These are phyloP conservation scores for Pollachius pollachius DNA, from an alignment of 2,113 vertebrate species.

Conservation along the genomic window DNA sequence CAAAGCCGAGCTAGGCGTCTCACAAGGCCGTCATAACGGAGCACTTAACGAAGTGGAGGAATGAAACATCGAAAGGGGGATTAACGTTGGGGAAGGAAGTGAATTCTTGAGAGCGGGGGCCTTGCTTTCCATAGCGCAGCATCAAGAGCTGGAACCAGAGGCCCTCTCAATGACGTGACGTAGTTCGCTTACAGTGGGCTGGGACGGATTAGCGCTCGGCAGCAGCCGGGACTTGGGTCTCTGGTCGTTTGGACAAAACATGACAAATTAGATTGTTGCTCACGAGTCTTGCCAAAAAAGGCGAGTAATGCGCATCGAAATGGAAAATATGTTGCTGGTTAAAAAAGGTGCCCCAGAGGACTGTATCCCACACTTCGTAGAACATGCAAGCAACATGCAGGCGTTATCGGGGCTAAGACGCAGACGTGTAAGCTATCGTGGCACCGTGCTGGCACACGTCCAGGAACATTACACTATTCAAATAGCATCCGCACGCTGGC, in stretches of 20 bases:
- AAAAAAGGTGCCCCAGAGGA: conserved; percentile 34
- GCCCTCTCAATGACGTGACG: conserved; percentile 43
- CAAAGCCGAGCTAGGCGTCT: conserved; percentile 36
- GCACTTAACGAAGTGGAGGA: conserved; percentile 45
- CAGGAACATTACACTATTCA: conserved; percentile 35
- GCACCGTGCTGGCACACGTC: conserved; percentile 25
- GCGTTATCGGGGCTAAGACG: conserved; percentile 16
- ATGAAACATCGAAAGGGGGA: conserved; percentile 42
- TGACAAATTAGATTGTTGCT: conserved; percentile 4
- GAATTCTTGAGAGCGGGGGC: conserved; percentile 49
- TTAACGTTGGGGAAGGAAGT: conserved; percentile 53
- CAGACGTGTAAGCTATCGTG: conserved; percentile 23
- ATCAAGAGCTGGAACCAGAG: conserved; percentile 5
- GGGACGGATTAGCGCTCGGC: conserved; percentile 27
- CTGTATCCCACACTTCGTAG: neutral
- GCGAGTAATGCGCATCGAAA: conserved; percentile 35
- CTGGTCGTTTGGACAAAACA: too few species aligned
- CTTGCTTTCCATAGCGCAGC: conserved; percentile 33
- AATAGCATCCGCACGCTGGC: neutral
- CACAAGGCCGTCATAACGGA: conserved; percentile 40
- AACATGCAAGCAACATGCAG: conserved; percentile 15
- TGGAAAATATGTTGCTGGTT: conserved; percentile 33
- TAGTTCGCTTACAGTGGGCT: conserved; percentile 21
- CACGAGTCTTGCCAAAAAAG: conserved; percentile 32
- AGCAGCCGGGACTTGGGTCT: conserved; percentile 45